phyloP scores from a whole-genome alignment of 2,888 invertebrate genomes.

The Orgyia antiqua region DNA sequence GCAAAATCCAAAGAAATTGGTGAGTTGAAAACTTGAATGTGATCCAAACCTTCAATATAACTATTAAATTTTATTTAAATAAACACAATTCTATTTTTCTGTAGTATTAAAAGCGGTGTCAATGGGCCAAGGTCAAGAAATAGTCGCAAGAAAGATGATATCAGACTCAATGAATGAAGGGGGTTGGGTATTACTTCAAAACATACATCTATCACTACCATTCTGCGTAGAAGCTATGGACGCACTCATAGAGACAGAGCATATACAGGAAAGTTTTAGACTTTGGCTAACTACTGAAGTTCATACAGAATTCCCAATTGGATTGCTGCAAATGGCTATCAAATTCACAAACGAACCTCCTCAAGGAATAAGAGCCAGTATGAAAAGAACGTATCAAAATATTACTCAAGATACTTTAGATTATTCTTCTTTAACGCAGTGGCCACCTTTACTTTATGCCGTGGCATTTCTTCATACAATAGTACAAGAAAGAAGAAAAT shows the following conservation, averaged over 20 bases:
- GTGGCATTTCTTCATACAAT: slow-evolving; percentile 97
- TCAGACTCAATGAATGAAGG: slow-evolving; percentile 88
- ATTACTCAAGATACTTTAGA: slow-evolving; percentile 95
- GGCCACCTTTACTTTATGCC: slow-evolving; percentile 95
- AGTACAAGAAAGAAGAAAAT: slow-evolving; percentile 96
- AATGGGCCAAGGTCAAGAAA: slow-evolving; percentile 98
- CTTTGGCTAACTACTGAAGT: slow-evolving; percentile 98
- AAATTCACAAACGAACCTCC: slow-evolving; percentile 99
- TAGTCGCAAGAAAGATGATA: slow-evolving; percentile 89
- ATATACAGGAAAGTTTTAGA: slow-evolving; percentile 89
- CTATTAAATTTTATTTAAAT: not conserved
- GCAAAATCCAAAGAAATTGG: slow-evolving; percentile 92
- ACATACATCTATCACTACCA: slow-evolving; percentile 96
- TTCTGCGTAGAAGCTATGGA: slow-evolving; percentile 96
- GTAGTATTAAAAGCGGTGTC: slow-evolving; percentile 90
- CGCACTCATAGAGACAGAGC: slow-evolving; percentile 90
- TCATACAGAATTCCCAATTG: slow-evolving; percentile 95
- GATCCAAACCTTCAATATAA: not conserved
- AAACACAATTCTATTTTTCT: slow-evolving; percentile 17
- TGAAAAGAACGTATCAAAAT: slow-evolving; percentile 94
- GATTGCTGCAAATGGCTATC: slow-evolving; percentile 91
- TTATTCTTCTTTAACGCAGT: slow-evolving; percentile 93
- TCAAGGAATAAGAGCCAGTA: slow-evolving; percentile 93
- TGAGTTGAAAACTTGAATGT: slow-evolving; percentile 57
- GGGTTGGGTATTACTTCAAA: slow-evolving; percentile 96